Conservation (phyloP, 2,888 invertebrate species). For the Cyrtodaria siliqua region DNA sequence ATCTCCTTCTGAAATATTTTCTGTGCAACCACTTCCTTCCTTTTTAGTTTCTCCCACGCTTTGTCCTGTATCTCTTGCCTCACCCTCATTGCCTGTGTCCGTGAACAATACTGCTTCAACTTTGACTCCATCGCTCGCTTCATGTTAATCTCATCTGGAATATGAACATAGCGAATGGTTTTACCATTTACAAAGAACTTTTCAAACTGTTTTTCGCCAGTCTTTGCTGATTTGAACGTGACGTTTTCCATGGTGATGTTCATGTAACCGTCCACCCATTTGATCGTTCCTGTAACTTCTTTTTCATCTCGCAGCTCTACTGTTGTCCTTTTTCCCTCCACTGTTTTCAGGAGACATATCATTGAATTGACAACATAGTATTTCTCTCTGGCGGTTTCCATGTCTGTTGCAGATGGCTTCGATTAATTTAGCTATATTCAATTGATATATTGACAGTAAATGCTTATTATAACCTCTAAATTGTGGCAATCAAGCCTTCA, state of each 20-base stretch:
- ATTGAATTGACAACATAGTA: constrained; percentile 69
- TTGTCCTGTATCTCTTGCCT: too few species aligned
- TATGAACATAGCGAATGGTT: constrained; percentile 80
- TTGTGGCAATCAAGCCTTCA: too few species aligned
- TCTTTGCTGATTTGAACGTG: constrained; percentile 57
- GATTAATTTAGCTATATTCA: too few species aligned
- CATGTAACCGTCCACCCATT: constrained; percentile 76
- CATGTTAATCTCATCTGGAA: constrained; percentile 81
- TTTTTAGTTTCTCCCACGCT: too few species aligned
- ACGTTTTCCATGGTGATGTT: too few species aligned
- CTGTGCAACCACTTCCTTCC: too few species aligned
- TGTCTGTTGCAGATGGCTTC: too few species aligned
- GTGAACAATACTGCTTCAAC: constrained; percentile 19
- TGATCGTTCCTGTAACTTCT: constrained; percentile 72
- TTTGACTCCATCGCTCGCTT: constrained; percentile 65
- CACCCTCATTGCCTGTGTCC: constrained; percentile 14
- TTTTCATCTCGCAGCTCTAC: constrained; percentile 80
- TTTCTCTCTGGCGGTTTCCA: constrained; percentile 69
- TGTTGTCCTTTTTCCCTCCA: constrained; percentile 73
- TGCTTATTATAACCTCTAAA: too few species aligned
- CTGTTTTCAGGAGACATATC: constrained; percentile 75
- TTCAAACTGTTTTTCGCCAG: constrained; percentile 55
- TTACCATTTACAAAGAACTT: constrained; percentile 77
- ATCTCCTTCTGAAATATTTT: too few species aligned
- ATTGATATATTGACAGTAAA: too few species aligned